These are phyloP conservation scores for Apamea sordens DNA, from an alignment of 2,888 invertebrate species.

Conservation along the genomic window DNA sequence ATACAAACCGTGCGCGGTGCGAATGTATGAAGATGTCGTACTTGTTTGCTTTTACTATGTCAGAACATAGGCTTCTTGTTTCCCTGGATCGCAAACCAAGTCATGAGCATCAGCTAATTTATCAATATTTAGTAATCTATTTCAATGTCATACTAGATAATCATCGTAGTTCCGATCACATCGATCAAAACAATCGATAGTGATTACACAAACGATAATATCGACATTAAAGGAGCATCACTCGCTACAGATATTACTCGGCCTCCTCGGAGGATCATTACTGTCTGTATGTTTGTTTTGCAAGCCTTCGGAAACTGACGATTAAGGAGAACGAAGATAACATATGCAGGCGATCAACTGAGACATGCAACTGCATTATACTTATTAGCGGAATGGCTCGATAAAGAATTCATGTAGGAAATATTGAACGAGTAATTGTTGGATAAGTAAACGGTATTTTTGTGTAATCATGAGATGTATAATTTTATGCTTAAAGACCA, in stretches of 20 bases:
- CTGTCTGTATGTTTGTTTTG: constrained; percentile 82
- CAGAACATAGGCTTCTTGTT: no score
- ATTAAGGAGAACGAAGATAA: constrained; percentile 77
- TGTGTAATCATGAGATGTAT: constrained; percentile 41
- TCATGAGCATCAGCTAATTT: no score
- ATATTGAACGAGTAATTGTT: constrained; percentile 57
- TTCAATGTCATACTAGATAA: neutral
- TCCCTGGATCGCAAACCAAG: no score
- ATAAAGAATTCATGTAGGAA: constrained; percentile 67
- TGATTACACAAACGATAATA: constrained; percentile 16
- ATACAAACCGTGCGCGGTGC: no score
- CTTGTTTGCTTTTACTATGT: no score
- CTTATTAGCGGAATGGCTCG: constrained; percentile 70
- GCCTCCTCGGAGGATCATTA: constrained; percentile 76
- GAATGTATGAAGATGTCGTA: no score
- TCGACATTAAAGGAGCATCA: constrained; percentile 36
- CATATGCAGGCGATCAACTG: constrained; percentile 69
- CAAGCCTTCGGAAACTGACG: constrained; percentile 78
- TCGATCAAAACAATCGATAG: constrained; percentile 6
- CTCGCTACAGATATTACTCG: constrained; percentile 67
- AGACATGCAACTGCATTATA: constrained; percentile 67
- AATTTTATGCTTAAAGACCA: constrained; percentile 48
- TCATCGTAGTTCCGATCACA: neutral
- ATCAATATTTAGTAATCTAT: neutral
- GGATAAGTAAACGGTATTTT: constrained; percentile 51